Conservation (phyloP, 2,797 vertebrate genomes). For the Iguana delicatissima region DNA sequence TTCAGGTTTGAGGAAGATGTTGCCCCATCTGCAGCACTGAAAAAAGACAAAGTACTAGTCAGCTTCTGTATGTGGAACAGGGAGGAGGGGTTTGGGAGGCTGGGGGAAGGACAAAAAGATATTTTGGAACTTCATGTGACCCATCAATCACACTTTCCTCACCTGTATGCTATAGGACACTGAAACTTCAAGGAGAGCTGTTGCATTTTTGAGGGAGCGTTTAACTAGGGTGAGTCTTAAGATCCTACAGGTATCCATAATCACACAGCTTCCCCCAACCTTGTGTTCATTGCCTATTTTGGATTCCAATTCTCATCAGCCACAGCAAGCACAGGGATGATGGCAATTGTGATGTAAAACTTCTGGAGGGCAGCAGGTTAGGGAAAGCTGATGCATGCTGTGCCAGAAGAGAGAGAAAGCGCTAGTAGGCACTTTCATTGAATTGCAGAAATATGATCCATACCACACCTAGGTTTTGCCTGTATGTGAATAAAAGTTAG, state of each 20-base stretch:
- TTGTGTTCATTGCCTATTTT: neutral
- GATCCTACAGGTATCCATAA: neutral
- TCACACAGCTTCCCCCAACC: neutral
- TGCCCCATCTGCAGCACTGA: neutral
- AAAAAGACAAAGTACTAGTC: neutral
- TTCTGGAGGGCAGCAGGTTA: neutral
- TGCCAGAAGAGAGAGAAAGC: neutral
- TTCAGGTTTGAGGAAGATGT: no score
- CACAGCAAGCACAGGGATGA: neutral
- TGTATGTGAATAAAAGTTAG: conserved; percentile 17
- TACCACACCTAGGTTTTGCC: neutral
- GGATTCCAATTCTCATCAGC: neutral
- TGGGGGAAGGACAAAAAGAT: neutral
- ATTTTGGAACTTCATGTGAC: neutral
- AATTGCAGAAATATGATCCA: conserved; percentile 13
- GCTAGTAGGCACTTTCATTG: neutral
- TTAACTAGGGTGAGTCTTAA: neutral
- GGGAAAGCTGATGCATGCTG: neutral
- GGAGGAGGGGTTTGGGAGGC: neutral
- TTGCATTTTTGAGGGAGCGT: neutral
- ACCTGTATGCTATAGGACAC: neutral
- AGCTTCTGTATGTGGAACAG: neutral
- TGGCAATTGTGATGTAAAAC: neutral
- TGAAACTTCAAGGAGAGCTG: neutral
- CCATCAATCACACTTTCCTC: neutral